Evolutionary conservation across 2,113 vertebrate species (phyloP), one percentile per base, ranked within the genome.

Genomic region (Halichoeres trimaculatus): DNA sequence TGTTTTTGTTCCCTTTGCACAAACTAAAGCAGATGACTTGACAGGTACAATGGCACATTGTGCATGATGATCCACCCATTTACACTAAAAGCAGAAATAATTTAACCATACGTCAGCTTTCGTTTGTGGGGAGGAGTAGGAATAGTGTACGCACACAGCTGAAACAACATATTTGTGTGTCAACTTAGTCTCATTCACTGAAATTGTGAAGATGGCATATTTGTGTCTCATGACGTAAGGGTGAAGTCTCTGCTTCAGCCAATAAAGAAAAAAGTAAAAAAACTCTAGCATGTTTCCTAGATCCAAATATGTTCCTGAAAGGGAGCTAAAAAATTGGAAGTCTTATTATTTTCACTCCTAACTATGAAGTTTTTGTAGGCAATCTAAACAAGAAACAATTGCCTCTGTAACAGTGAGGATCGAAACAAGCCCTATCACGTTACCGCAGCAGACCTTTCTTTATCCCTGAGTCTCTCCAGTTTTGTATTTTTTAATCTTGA

Each of bases 341-440:
- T 4, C 13, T n/a, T 14, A 43, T 1, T 16, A 43, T 1, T 43
- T 43, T 43, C 4, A 43, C 13, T 2, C 12, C 14, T 16, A 43
- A 5, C 14, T 17, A 16, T 43, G 13, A 43, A 6, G 41, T 43
- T 43, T 3, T 40, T 13, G 13, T 38, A 38, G 11, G 11, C 8
- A 38, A 10, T 13, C 14, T 10, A 41, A 13, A 41, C 11, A 17
- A 34, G 24, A 45, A 54, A 0, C 65, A 26, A 20, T 38, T 41
- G 47, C 13, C 54, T 47, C 9, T 20, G 8, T 9, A 52, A 54
- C 13, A 52, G 53, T 11, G 9, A 26, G 48, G 17, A 63, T 69
- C 20, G 20, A 58, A 58, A 74, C 76, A 72, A 55, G 81, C 68
- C 72, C 5, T 1, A 12, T 69, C 77, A 45, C 1, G 26, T 52